Percentiles rank a stretch among this genome's conserved stretches.
These are phyloP conservation scores for Drosophila persimilis DNA, from an alignment of 1,140 invertebrate species.

Conservation along the genomic window DNA sequence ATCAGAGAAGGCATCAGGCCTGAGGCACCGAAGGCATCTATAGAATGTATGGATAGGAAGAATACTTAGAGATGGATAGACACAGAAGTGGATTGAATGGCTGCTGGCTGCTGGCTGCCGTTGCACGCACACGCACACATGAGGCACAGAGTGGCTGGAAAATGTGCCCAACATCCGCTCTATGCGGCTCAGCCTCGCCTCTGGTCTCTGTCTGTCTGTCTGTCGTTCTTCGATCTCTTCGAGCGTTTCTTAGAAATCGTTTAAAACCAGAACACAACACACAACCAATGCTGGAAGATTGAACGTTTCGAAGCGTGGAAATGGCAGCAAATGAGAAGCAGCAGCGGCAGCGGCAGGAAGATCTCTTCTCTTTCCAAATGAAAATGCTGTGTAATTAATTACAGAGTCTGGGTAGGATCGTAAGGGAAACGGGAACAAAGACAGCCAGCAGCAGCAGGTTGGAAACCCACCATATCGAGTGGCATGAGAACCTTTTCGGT, in stretches of 20 bases:
- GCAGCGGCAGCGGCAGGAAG: slow-evolving; percentile 19
- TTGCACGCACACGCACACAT: slow-evolving; percentile 37
- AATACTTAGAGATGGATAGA: slow-evolving; percentile 14
- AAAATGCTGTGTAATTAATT: slow-evolving; percentile 82
- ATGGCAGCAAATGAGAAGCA: slow-evolving; percentile 57
- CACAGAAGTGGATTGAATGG: slow-evolving; percentile 24
- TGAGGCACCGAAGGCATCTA: slow-evolving; percentile 29
- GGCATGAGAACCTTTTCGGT: slow-evolving; percentile 44
- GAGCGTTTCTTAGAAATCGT: slow-evolving; percentile 74
- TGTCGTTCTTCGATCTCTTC: slow-evolving; percentile 40
- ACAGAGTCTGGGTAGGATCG: slow-evolving; percentile 25
- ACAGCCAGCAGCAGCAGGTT: slow-evolving; percentile 45
- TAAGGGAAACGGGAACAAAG: slow-evolving; percentile 23
- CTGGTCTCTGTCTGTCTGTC: too few species aligned
- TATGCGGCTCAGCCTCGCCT: slow-evolving; percentile 20
- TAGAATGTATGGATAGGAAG: too few species aligned
- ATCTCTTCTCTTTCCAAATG: slow-evolving; percentile 60
- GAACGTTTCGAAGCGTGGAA: slow-evolving; percentile 67
- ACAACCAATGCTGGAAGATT: slow-evolving; percentile 51
- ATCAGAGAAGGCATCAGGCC: slow-evolving; percentile 29
- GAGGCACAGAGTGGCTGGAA: slow-evolving; percentile 43
- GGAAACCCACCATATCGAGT: slow-evolving; percentile 20
- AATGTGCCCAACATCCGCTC: slow-evolving; percentile 72
- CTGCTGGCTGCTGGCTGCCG: slow-evolving; percentile 5
- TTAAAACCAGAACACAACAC: slow-evolving; percentile 70